These are phyloP conservation scores for Darevskia nairensis DNA, from an alignment of 2,797 vertebrate species.

Conservation along the genomic window DNA sequence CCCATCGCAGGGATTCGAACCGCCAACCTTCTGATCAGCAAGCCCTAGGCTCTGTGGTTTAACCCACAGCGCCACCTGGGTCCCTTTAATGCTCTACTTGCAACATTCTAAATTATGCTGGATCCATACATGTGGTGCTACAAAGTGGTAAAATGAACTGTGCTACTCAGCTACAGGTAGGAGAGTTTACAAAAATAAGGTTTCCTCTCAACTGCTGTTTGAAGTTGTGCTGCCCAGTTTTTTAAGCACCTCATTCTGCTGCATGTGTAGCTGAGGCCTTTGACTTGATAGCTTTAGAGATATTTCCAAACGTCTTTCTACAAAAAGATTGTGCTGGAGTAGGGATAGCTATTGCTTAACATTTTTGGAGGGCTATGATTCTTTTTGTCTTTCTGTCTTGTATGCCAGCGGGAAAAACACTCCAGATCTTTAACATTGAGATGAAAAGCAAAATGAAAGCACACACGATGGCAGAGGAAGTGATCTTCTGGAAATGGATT, in stretches of 20 bases:
- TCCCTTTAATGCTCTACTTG: too few relatives aligned
- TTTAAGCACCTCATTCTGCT: background rate
- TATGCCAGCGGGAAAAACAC: constrained; percentile 88
- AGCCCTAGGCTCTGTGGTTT: too few relatives aligned
- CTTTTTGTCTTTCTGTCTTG: constrained; percentile 53
- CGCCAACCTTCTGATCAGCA: too few relatives aligned
- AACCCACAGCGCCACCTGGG: too few relatives aligned
- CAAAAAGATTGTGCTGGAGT: background rate
- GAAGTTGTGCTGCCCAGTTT: background rate
- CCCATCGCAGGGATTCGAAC: too few relatives aligned
- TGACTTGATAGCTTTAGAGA: background rate
- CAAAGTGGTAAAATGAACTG: background rate
- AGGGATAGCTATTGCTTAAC: background rate
- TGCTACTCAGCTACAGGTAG: background rate
- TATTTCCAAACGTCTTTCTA: background rate
- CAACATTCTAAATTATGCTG: background rate
- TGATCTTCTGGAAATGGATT: constrained; percentile 97
- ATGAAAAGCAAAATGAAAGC: constrained; percentile 98
- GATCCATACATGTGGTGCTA: background rate
- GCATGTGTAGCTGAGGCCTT: background rate
- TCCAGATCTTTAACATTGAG: constrained; percentile 97
- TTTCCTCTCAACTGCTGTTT: background rate
- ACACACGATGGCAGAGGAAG: constrained; percentile 92
- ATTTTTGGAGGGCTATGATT: constrained; percentile 20
- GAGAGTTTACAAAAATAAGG: background rate